A percentile compares a stretch with the other conserved stretches of the same genome.
Conservation (phyloP, 2,888 invertebrate genomes). For the Limnephilus rhombicus region DNA sequence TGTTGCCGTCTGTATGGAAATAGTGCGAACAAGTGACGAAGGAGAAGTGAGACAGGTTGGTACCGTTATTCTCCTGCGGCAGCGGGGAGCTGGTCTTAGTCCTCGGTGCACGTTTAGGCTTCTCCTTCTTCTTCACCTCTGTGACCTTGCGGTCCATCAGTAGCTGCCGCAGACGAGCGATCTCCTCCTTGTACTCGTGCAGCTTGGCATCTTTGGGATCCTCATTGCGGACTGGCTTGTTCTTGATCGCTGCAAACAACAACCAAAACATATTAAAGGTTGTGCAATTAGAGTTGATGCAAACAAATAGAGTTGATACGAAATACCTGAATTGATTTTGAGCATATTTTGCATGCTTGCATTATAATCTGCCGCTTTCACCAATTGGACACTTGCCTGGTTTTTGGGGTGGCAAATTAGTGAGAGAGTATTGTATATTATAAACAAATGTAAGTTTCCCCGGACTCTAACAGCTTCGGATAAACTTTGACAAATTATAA, state of each 20-base stretch:
- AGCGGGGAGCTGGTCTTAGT: slow-evolving; percentile 70
- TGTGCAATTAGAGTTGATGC: too few species aligned
- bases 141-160: slow-evolving; percentile 73
- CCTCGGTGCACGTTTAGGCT: slow-evolving; percentile 72
- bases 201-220: slow-evolving; percentile 99
- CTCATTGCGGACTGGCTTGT: slow-evolving; percentile 98
- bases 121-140: slow-evolving; percentile 72
- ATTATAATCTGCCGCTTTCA: too few species aligned
- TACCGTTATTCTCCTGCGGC: slow-evolving; percentile 67
- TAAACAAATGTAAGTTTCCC: too few species aligned
- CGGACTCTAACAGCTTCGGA: neutral
- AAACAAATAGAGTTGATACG: too few species aligned
- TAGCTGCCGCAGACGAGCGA: slow-evolving; percentile 82
- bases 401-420: too few species aligned
- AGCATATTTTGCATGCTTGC: too few species aligned
- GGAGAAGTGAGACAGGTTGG: neutral
- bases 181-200: slow-evolving; percentile 96
- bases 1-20: neutral
- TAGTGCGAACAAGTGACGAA: neutral
- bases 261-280: neutral
- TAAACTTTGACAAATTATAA: neutral
- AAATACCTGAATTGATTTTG: too few species aligned
- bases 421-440: too few species aligned
- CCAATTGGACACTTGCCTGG: too few species aligned
- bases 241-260: slow-evolving; percentile 88